Evolutionary conservation across 37 sponge, comb jelly and placozoan species (phyloP), one percentile per base, ranked within the genome.

Genomic region (Oscarella lobularis): DNA sequence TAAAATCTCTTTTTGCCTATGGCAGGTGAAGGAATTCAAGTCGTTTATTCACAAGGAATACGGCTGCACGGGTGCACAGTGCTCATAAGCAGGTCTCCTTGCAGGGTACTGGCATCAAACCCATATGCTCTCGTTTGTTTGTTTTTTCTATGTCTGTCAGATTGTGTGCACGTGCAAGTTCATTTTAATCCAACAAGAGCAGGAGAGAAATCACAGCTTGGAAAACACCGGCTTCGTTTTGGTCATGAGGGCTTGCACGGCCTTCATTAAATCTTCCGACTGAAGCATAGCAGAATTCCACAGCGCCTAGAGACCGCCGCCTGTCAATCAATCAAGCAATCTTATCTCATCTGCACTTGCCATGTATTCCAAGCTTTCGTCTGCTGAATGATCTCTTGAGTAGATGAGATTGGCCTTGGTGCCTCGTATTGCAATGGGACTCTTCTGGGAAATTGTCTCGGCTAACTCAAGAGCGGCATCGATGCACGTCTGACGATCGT

Each of bases 201-300:
- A n/a, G n/a, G n/a, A 72, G 2, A n/a, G n/a, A n/a, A 37, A 82
- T 39, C 75, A 93, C 67, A 93, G 87, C 78, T 93, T 93, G 2
- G 89, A 78, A 39, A 86, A 94, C 2, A 67, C 39, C 65, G 95
- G 86, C 40, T 40, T 79, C 35, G 83, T 82, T 75, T 94, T 94
- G 33, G 38, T 75, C 66, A 94, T 32, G 41, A 39, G 36, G 0
- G 88, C 95, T 54, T 76, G 83, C 0, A 82, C 78, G 34, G 95
- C 83, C 40, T 76, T 77, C 29, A 77, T 2, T 2, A 90, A 3
- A 40, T 94, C 95, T 41, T 94, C 88, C 1, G 86, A 74, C 40
- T 94, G 95, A 39, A 94, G 81, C 90, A 90, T 90, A 30, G 77
- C 36, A 74, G 84, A 78, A 83, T 90, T 94, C 95, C 95, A 94